Evolutionary conservation across 2,797 vertebrate genomes (phyloP).

Genomic region (Xenentodon cancila): DNA sequence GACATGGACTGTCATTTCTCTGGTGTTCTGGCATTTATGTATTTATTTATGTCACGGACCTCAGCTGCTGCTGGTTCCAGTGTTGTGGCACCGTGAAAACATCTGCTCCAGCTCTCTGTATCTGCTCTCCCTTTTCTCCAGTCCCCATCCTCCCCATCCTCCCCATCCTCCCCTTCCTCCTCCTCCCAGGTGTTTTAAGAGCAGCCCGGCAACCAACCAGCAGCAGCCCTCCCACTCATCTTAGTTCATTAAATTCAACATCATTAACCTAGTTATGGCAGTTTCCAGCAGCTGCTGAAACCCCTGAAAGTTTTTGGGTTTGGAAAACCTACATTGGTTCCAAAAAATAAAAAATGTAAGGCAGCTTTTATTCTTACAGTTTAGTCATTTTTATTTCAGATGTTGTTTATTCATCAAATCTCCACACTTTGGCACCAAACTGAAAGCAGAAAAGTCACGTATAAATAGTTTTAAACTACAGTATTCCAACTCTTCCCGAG

Average conservation of each 20-base stretch:
- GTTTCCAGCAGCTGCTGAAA: conserved; percentile 57
- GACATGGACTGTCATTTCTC: too few relatives aligned
- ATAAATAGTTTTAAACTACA: conserved; percentile 24
- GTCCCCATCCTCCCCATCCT: background rate
- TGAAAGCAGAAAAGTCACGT: conserved; percentile 29
- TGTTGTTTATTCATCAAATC: conserved; percentile 29
- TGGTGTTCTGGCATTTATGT: too few relatives aligned
- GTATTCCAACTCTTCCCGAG: background rate
- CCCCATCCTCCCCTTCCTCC: too few relatives aligned
- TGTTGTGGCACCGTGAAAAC: conserved; percentile 5
- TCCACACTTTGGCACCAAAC: conserved; percentile 11
- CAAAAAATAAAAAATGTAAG: conserved; percentile 37
- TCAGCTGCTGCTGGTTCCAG: too few relatives aligned
- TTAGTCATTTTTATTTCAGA: conserved; percentile 1
- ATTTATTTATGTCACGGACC: too few relatives aligned
- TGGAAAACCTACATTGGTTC: conserved; percentile 41
- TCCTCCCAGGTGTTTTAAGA: conserved; percentile 62
- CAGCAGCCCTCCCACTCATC: conserved; percentile 31
- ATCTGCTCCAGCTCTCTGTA: conserved; percentile 9
- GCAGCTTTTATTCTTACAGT: conserved; percentile 37
- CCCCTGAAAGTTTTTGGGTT: conserved; percentile 64
- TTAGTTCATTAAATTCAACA: conserved; percentile 61
- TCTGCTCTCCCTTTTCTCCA: background rate
- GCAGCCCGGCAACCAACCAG: conserved; percentile 47
- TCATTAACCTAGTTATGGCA: conserved; percentile 68